Base-by-base conservation (phyloP, 2,113 vertebrate genomes). In the Desmodus rotundus region DNA sequence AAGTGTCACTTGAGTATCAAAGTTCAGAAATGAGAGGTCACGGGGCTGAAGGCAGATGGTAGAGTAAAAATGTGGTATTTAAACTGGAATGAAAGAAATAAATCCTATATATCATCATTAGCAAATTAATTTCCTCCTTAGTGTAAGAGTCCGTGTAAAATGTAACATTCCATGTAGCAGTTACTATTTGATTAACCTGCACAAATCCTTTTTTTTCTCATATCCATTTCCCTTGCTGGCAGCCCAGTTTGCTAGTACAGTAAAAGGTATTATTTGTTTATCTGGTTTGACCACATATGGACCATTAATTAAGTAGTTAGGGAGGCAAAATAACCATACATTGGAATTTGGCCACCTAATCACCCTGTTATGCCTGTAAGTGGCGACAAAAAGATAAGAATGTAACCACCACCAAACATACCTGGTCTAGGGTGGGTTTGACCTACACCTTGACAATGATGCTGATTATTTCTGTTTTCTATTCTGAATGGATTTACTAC, bases 381-480 rank as follows among this genome's bases (percentile, higher is more conserved):
- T 78, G 70, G 33, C 56, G 93, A 93, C 36, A 88, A 61, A 68
- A 38, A 92, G 12, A 58, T 65, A 47, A 72, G 73, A 85, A 96
- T 83, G 47, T 82, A 58, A 38, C 68, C 41, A 70, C 54, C 16
- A 1, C 50, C 28, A 10, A 43, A 43, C 15, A 33, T 80, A 16
- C 82, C 41, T 91, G 31, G 22, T 63, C 36, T 89, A n/a, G 28
- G 17, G 70, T 87, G 28, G 87, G 5, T 88, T 77, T 93, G 87
- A 89, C 80, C 70, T 81, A 31, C 8, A 77, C 4, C 52, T 87
- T 94, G 58, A 80, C 31, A 72, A 3, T 97, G 33, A 92, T 88
- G 93, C 93, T 89, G 22, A 63, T 93, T 95, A 85, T 96, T 95
- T 96, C 61, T 90, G 17, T 36, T 97, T 96, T 96, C 80, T 94